Evolutionary conservation across 2,888 invertebrate genomes (phyloP).

Genomic region (Ceriagrion tenellum): DNA sequence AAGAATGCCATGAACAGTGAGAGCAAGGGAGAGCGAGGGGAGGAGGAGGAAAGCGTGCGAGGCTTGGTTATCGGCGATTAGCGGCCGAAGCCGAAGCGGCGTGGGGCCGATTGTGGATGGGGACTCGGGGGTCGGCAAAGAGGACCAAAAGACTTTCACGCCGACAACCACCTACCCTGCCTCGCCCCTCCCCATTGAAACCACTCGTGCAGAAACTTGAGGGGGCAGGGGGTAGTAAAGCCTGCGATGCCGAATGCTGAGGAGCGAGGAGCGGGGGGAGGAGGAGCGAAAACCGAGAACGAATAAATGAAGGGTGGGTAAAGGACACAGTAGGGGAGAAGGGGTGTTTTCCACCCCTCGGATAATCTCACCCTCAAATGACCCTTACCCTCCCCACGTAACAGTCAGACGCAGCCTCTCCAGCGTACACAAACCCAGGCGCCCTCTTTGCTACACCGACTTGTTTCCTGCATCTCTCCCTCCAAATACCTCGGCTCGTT

Average conservation of each 20-base stretch:
- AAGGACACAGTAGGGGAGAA: background rate
- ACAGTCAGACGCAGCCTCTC: background rate
- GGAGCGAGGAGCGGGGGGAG: background rate
- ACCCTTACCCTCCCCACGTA: background rate
- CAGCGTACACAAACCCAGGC: background rate
- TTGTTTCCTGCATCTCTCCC: background rate
- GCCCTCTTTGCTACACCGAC: background rate
- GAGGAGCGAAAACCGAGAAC: background rate
- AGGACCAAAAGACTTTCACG: background rate
- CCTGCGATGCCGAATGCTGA: background rate
- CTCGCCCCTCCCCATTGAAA: background rate
- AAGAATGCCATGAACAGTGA: background rate
- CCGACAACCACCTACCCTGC: background rate
- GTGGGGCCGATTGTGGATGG: background rate
- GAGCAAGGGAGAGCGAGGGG: background rate
- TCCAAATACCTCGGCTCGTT: background rate
- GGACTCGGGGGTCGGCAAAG: background rate
- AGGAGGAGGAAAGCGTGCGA: background rate
- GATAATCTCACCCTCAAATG: background rate
- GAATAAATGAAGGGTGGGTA: background rate
- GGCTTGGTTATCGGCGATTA: slow-evolving; percentile 21
- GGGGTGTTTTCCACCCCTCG: background rate
- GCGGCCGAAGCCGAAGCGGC: background rate
- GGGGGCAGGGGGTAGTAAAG: background rate
- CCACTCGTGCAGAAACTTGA: background rate